Evolutionary conservation across 2,888 invertebrate species (phyloP), one percentile per base, ranked within the genome.

Genomic region (Gerris lacustris): DNA sequence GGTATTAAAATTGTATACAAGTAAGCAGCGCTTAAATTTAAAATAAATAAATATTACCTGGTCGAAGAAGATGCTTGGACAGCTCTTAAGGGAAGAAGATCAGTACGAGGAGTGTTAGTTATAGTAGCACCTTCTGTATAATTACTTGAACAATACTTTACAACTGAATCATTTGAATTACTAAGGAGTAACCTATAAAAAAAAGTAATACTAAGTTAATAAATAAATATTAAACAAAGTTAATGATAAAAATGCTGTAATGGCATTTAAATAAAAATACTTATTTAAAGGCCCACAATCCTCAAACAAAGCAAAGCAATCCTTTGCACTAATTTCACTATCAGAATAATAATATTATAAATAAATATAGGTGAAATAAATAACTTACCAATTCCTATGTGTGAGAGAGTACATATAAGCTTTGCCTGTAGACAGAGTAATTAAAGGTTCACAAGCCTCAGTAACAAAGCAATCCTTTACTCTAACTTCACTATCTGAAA

Each of bases 351-450:
- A 31, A 2, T 31, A 2, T 31, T 31, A 31, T 2, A 31, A 31
- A 31, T 31, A 31, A 31, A 31, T 31, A 31, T 31, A 31, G 31
- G n/a, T n/a, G n/a, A n/a, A 67, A 68, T 5, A 62, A 17, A 44
- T 31, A 76, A 76, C 82, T 84, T 82, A 87, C 94, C 91, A 89
- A 6, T 88, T 84, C 77, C 86, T 86, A 77, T 96, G 83, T 77
- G 89, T 88, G 75, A 86, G 83, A 76, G 90, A 89, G 80, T 90
- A 96, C 72, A 92, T 88, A 78, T 90, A 96, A 4, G 93, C 90
- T 79, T 89, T 88, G 44, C 93, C 92, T 78, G 90, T 92, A 47
- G 88, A 89, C 55, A 96, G 84, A n/a, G 90, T 86, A 74, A 96
- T 84, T 78, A 94, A 84, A 0, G 95, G 94, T 78, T 88, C 86